These are phyloP conservation scores for Crocallis elinguaria DNA, from an alignment of 2,888 invertebrate genomes.

Conservation along the genomic window DNA sequence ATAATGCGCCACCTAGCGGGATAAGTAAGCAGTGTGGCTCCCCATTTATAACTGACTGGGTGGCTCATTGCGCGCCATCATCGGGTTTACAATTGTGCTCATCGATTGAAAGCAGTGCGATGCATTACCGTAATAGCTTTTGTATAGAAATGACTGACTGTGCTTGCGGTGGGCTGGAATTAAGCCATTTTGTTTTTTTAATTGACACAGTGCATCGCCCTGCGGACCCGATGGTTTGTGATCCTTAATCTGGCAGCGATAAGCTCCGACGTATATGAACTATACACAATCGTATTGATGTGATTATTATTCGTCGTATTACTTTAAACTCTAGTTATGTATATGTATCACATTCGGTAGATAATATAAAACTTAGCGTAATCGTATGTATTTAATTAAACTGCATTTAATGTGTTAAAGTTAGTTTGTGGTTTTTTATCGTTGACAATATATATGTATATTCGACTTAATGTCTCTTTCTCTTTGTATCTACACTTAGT, in stretches of 20 bases:
- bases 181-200: background rate
- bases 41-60: background rate
- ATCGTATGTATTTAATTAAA: constrained; percentile 47
- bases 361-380: constrained; percentile 54
- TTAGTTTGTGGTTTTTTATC: constrained; percentile 49
- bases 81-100: background rate
- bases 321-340: constrained; percentile 61
- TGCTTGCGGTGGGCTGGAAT: constrained; percentile 25
- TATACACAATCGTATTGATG: constrained; percentile 63
- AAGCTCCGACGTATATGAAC: constrained; percentile 32
- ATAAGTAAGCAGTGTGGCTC: no score
- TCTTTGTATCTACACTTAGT: constrained; percentile 19
- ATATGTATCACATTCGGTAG: constrained; percentile 62
- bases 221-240: constrained; percentile 1
- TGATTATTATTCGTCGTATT: constrained; percentile 65
- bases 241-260: constrained; percentile 7
- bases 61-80: background rate
- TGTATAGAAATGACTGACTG: constrained; percentile 16
- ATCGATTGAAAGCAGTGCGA: constrained; percentile 11
- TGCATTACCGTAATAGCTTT: constrained; percentile 14
- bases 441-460: constrained; percentile 45
- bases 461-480: constrained; percentile 27
- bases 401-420: constrained; percentile 75
- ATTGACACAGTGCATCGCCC: constrained; percentile 2
- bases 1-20: no score